These are phyloP conservation scores for Drosophila subpulchrella DNA, from an alignment of 1,140 invertebrate species.

Conservation along the genomic window DNA sequence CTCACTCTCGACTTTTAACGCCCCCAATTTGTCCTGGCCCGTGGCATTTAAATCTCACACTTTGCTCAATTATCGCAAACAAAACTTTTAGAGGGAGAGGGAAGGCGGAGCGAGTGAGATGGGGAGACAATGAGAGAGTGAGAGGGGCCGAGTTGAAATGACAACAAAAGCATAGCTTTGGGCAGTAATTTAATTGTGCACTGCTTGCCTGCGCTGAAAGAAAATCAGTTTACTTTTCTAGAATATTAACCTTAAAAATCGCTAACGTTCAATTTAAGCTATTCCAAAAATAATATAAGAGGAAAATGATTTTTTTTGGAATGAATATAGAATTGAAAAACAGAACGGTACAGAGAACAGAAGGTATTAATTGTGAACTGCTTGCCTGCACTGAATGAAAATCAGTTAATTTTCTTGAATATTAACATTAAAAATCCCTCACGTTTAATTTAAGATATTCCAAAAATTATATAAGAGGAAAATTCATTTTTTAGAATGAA, in stretches of 20 bases:
- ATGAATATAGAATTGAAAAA: too few species aligned
- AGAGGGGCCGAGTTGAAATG: slow-evolving; percentile 13
- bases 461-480: too few species aligned
- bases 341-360: too few species aligned
- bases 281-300: too few species aligned
- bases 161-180: slow-evolving; percentile 46
- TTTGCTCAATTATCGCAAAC: slow-evolving; percentile 68
- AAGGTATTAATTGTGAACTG: too few species aligned
- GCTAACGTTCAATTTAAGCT: too few species aligned
- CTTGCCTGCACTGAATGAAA: too few species aligned
- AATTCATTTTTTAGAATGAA: too few species aligned
- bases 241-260: not conserved
- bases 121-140: not conserved
- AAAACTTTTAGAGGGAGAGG: slow-evolving; percentile 53
- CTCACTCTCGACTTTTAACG: slow-evolving; percentile 1
- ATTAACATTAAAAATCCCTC: too few species aligned
- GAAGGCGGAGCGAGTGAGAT: slow-evolving; percentile 8
- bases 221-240: not conserved
- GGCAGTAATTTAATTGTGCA: slow-evolving; percentile 74
- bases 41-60: slow-evolving; percentile 78
- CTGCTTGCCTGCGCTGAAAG: slow-evolving; percentile 19
- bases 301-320: not conserved
- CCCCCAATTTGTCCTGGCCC: slow-evolving; percentile 30
- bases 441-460: too few species aligned
- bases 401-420: too few species aligned